phyloP scores from a whole-genome alignment of 2,797 vertebrate genomes.

The Enteromius viviparus region DNA sequence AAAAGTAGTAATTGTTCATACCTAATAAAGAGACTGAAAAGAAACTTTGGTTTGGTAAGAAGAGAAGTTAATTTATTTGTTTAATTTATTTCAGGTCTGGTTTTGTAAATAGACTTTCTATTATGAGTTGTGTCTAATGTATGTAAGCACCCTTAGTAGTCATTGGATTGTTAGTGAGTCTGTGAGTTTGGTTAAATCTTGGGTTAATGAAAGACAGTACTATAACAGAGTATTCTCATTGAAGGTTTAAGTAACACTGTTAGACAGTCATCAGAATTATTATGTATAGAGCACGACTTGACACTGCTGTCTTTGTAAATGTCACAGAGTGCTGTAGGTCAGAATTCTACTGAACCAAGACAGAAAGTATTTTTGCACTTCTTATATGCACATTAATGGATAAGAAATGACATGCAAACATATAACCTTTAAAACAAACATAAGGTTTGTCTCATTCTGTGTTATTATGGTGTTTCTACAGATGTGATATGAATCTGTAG shows the following conservation, averaged over 20 bases:
- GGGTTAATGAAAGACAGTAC: conserved; percentile 1
- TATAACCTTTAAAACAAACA: too few relatives aligned
- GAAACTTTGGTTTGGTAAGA: background rate
- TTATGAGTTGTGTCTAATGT: background rate
- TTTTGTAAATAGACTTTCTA: background rate
- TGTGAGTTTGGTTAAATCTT: conserved; percentile 18
- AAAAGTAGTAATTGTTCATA: background rate
- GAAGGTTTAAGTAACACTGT: background rate
- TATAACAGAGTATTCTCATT: background rate
- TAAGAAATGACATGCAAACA: background rate
- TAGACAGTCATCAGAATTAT: conserved; percentile 13
- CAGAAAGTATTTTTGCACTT: background rate
- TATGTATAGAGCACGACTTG: background rate
- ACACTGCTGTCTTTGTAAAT: conserved; percentile 8
- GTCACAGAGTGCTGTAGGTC: background rate
- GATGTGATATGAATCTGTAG: background rate
- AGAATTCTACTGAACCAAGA: background rate
- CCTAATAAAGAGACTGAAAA: background rate
- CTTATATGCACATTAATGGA: background rate
- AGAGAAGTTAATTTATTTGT: too few relatives aligned
- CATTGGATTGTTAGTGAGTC: conserved; percentile 1
- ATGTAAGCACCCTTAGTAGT: background rate
- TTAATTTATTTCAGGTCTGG: background rate
- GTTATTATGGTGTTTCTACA: background rate
- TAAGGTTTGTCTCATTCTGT: background rate